These are phyloP conservation scores for Agelastica alni DNA, from an alignment of 2,888 invertebrate genomes.

Conservation along the genomic window DNA sequence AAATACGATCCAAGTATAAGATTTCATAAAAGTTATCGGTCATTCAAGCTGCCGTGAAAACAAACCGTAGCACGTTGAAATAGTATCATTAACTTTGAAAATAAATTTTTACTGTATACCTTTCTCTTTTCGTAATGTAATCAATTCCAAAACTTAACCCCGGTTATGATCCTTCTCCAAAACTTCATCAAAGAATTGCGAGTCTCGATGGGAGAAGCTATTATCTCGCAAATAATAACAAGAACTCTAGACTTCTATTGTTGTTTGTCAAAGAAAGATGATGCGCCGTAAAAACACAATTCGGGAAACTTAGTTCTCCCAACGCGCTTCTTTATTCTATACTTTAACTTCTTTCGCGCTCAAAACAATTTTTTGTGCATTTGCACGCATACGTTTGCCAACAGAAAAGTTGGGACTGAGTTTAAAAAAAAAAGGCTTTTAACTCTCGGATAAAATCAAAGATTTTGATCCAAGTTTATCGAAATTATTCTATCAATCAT, in stretches of 20 bases:
- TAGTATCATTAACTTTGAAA: too few species aligned
- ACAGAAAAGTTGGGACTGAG: too few species aligned
- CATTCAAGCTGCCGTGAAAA: too few species aligned
- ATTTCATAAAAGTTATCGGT: too few species aligned
- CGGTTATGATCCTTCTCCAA: conserved; percentile 13
- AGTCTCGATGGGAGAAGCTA: conserved; percentile 18
- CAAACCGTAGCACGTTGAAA: too few species aligned
- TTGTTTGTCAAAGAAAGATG: conserved; percentile 24
- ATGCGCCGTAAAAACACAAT: conserved; percentile 18
- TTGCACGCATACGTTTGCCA: too few species aligned
- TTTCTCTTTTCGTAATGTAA: background rate
- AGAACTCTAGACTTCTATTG: conserved; percentile 21
- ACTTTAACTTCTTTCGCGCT: conserved; percentile 12
- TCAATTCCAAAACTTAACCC: conserved; percentile 15
- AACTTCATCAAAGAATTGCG: conserved; percentile 21
- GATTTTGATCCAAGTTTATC: too few species aligned
- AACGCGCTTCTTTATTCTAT: conserved; percentile 7
- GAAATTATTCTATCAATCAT: too few species aligned
- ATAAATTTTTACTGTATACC: background rate
- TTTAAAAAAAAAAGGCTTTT: too few species aligned
- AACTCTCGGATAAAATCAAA: too few species aligned
- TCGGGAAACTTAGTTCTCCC: conserved; percentile 15
- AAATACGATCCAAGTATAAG: too few species aligned
- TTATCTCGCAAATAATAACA: conserved; percentile 23
- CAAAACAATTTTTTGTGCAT: too few species aligned